Evolutionary conservation across 2,113 vertebrate species (phyloP).

Genomic region (Platichthys stellatus): DNA sequence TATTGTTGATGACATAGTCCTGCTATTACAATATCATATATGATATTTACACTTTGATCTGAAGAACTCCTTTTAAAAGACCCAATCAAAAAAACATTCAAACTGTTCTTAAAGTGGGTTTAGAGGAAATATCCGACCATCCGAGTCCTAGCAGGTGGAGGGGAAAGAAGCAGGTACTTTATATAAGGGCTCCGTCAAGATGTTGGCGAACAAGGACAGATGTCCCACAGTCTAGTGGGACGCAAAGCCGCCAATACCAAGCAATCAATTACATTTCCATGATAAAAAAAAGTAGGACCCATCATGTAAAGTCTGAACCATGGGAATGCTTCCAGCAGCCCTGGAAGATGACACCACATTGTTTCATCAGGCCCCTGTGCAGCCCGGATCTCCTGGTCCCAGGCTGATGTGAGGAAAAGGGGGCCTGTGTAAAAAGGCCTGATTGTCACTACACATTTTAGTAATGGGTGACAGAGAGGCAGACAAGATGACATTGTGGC

Average conservation of each 20-base stretch:
- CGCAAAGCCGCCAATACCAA: slow-evolving; percentile 21
- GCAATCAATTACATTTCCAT: slow-evolving; percentile 58
- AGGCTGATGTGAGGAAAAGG: slow-evolving; percentile 64
- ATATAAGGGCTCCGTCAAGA: slow-evolving; percentile 5
- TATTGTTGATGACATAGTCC: no score
- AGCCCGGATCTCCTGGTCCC: slow-evolving; percentile 59
- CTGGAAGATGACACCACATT: slow-evolving; percentile 47
- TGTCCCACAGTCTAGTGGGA: slow-evolving; percentile 46
- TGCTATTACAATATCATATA: no score
- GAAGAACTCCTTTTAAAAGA: no score
- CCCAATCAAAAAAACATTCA: no score
- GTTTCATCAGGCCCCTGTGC: slow-evolving; percentile 56
- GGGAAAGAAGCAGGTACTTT: neutral
- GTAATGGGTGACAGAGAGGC: slow-evolving; percentile 82
- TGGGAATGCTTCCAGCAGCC: slow-evolving; percentile 37
- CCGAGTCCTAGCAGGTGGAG: neutral
- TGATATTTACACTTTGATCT: neutral
- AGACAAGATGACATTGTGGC: slow-evolving; percentile 83
- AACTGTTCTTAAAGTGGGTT: neutral
- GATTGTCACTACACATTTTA: slow-evolving; percentile 85
- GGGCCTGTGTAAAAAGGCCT: slow-evolving; percentile 63
- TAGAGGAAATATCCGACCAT: neutral
- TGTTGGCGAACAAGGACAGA: slow-evolving; percentile 29
- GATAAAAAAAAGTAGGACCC: slow-evolving; percentile 30
- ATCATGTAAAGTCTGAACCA: slow-evolving; percentile 37